Conservation (phyloP, 2,113 vertebrate species). For the Boulengerochromis microlepis region DNA sequence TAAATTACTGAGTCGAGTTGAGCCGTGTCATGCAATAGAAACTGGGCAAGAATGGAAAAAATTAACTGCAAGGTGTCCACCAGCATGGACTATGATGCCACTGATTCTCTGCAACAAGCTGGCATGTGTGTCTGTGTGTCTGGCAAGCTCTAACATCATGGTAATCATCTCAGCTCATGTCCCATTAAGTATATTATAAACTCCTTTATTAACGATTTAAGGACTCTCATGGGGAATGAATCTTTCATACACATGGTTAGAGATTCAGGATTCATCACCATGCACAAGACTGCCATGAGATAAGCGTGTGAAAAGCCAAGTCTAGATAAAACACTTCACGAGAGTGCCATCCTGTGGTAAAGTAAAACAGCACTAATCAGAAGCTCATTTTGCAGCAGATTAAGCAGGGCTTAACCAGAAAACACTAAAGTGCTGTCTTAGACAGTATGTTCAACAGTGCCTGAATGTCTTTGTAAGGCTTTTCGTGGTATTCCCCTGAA, state of each 20-base stretch:
- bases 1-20: neutral
- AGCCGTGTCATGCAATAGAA: neutral
- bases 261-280: neutral
- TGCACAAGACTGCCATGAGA: neutral
- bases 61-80: neutral
- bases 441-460: neutral
- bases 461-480: neutral
- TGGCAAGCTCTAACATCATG: neutral
- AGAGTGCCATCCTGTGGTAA: slow-evolving; percentile 75
- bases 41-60: neutral
- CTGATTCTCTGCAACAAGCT: neutral
- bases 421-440: neutral
- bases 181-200: neutral
- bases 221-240: neutral
- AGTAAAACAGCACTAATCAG: slow-evolving; percentile 15
- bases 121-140: neutral
- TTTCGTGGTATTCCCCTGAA: neutral
- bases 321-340: slow-evolving; percentile 26
- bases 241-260: neutral
- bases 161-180: neutral
- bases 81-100: neutral
- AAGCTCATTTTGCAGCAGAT: neutral
- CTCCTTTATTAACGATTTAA: neutral
- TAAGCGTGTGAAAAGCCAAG: neutral
- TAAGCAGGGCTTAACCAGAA: neutral